Evolutionary conservation across 2,797 vertebrate species (phyloP), one percentile per base, ranked within the genome.

Genomic region (Distichodus sexfasciatus): DNA sequence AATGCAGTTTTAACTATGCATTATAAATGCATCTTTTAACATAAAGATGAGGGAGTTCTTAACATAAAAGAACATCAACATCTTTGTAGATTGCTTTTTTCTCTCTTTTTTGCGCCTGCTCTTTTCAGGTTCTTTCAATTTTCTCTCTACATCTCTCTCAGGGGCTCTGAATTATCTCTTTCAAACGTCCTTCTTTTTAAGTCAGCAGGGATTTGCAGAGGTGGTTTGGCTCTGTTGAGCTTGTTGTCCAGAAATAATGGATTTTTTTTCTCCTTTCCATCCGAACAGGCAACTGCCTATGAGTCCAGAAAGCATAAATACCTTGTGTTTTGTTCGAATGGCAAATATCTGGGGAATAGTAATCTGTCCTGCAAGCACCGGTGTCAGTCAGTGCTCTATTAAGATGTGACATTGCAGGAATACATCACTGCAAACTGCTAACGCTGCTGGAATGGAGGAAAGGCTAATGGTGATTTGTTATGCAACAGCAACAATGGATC

Each of bases 241-340:
- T 72, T 75, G 66, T 53, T 74, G 59, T 65, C 69, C 59, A 55
- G 43, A 69, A 63, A 66, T 69, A 72, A 64, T 69, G 46, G 70
- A 36, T 71, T 75, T 74, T 77, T 69, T 29, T 61, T 21, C 70
- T 36, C 6, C 35, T 43, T 68, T n/a, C 66, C 2, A 21, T 59
- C 57, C 60, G 55, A 59, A 68, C 54, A 38, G 43, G n/a, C 29
- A 44, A 68, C 15, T 8, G 51, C 17, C 17, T 55, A 33, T 33
- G 66, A 68, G 57, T 4, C 29, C 15, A 31, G 50, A 55, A 69
- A 53, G 71, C 53, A 68, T 48, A 59, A 68, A 69, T 31, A 51
- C 44, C 55, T 50, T 51, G 24, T 60, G 33, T 50, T 65, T n/a
- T 19, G 24, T 10, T 6, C 19, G 28, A 64, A 54, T 55, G 23